Percentiles rank a stretch among this genome's conserved stretches.
phyloP scores from a whole-genome alignment of 2,888 invertebrate genomes.

The Dexiosoma caninum region DNA sequence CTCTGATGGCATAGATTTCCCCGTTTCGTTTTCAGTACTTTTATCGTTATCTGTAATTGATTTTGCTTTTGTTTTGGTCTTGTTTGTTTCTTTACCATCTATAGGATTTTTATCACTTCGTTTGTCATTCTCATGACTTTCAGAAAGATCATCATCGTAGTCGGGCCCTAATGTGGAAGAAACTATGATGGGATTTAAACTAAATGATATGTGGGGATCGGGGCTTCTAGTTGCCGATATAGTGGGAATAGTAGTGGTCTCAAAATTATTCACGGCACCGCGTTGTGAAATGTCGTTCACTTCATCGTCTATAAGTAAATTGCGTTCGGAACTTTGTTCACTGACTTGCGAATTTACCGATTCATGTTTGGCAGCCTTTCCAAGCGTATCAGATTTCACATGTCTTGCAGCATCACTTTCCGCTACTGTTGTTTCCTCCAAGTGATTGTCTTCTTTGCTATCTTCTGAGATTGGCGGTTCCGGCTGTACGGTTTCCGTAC shows the following conservation, averaged over 20 bases:
- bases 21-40: constrained; percentile 23
- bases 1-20: constrained; percentile 23
- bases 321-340: constrained; percentile 75
- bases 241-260: constrained; percentile 57
- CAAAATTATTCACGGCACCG: constrained; percentile 69
- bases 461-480: constrained; percentile 22
- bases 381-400: constrained; percentile 50
- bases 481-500: constrained; percentile 35
- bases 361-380: constrained; percentile 64
- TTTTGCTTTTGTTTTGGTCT: constrained; percentile 65
- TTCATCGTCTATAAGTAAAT: constrained; percentile 76
- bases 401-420: constrained; percentile 34
- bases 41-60: constrained; percentile 16
- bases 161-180: constrained; percentile 71
- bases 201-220: constrained; percentile 65
- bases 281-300: constrained; percentile 73
- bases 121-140: constrained; percentile 26
- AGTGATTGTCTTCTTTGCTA: constrained; percentile 48
- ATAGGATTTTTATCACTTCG: constrained; percentile 35
- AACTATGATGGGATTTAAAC: constrained; percentile 73
- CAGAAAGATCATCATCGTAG: constrained; percentile 51
- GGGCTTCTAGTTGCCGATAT: constrained; percentile 20
- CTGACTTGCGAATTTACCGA: constrained; percentile 72
- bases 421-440: constrained; percentile 52
- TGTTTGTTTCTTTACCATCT: constrained; percentile 38